Percentiles rank a stretch among this genome's conserved stretches.
Evolutionary conservation across 1,140 invertebrate genomes (phyloP).

Genomic region (Goniozus legneri): DNA sequence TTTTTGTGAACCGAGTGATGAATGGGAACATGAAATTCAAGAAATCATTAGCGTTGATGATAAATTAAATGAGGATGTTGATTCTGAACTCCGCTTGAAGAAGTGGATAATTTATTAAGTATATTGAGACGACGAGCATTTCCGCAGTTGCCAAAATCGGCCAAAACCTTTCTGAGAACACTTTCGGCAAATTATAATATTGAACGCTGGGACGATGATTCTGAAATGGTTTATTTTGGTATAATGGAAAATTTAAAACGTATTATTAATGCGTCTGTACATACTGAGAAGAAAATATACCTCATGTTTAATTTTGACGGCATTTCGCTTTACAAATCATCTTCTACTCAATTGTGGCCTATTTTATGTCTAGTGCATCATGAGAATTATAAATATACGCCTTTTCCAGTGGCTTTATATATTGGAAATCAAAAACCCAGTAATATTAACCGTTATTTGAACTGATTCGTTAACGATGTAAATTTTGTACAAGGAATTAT

Average conservation of each 20-base stretch:
- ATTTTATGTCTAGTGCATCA: slow-evolving; percentile 15
- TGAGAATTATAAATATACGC: slow-evolving; percentile 4
- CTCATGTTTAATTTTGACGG: slow-evolving; percentile 19
- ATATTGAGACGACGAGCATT: slow-evolving; percentile 9
- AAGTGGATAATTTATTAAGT: slow-evolving; percentile 1
- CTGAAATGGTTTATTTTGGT: slow-evolving; percentile 16
- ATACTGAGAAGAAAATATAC: slow-evolving; percentile 5
- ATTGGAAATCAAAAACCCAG: slow-evolving; percentile 11
- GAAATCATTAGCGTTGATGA: neutral
- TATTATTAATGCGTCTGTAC: slow-evolving; percentile 4
- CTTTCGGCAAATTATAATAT: slow-evolving; percentile 7
- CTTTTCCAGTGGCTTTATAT: slow-evolving; percentile 14
- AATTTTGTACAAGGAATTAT: slow-evolving; percentile 1
- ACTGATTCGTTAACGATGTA: slow-evolving; percentile 11
- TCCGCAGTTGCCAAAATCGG: slow-evolving; percentile 6
- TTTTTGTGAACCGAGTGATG: neutral
- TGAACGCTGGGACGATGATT: slow-evolving; percentile 7
- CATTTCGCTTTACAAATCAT: slow-evolving; percentile 15
- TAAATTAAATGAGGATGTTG: neutral
- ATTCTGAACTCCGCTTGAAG: neutral
- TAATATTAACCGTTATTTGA: slow-evolving; percentile 3
- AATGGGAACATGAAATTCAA: neutral
- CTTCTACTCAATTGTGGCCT: slow-evolving; percentile 14
- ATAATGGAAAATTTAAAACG: slow-evolving; percentile 5
- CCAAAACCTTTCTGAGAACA: slow-evolving; percentile 13